Percentiles rank a stretch among this genome's conserved stretches.
phyloP scores from a whole-genome alignment of 2,113 vertebrate species.

The Micronycteris hirsuta region DNA sequence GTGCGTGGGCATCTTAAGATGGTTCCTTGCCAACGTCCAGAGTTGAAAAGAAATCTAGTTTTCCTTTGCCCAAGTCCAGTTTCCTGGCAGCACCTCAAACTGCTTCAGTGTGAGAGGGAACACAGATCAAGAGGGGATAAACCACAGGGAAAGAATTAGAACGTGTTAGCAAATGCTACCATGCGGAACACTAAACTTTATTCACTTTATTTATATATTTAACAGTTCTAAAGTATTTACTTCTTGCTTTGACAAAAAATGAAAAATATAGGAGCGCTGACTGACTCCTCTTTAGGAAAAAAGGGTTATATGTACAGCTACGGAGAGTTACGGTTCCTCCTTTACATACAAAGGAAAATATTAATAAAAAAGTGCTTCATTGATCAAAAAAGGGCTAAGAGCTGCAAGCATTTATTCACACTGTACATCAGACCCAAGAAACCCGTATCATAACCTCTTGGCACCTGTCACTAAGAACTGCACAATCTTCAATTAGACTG shows the following conservation, averaged over 20 bases:
- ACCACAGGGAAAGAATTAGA: constrained; percentile 35
- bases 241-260: constrained; percentile 85
- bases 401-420: constrained; percentile 86
- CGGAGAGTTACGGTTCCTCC: constrained; percentile 79
- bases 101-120: not conserved
- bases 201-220: constrained; percentile 88
- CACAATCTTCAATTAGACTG: constrained; percentile 65
- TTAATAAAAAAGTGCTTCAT: constrained; percentile 87
- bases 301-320: constrained; percentile 82
- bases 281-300: constrained; percentile 81
- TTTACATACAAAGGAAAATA: constrained; percentile 86
- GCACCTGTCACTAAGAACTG: constrained; percentile 73
- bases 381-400: constrained; percentile 83
- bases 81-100: not conserved
- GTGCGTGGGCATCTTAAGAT: not conserved
- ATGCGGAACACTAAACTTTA: constrained; percentile 85
- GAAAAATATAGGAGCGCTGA: constrained; percentile 84
- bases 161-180: constrained; percentile 78
- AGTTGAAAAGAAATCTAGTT: constrained; percentile 10
- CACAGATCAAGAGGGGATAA: not conserved
- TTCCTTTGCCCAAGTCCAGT: not conserved
- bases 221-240: constrained; percentile 88
- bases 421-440: constrained; percentile 81
- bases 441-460: constrained; percentile 80
- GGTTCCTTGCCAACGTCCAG: not conserved